These are phyloP conservation scores for Podiceps cristatus DNA, from an alignment of 2,113 vertebrate genomes.

Conservation along the genomic window DNA sequence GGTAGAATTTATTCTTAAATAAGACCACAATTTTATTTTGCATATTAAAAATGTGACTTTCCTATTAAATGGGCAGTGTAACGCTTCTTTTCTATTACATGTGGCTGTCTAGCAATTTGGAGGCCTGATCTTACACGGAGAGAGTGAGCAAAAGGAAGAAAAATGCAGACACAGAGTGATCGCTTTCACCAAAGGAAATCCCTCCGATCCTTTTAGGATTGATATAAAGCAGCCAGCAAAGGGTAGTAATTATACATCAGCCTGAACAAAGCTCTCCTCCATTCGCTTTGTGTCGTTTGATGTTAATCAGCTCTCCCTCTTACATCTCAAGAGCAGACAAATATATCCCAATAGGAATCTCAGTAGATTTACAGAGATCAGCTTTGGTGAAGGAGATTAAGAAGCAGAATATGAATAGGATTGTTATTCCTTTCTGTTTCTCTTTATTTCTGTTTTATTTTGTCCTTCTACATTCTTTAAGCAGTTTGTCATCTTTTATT, in stretches of 20 bases:
- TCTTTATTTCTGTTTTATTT: neutral
- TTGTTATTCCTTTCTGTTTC: neutral
- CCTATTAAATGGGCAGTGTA: neutral
- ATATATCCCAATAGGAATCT: slow-evolving; percentile 39
- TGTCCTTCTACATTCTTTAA: neutral
- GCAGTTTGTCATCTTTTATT: neutral
- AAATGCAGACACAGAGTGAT: neutral
- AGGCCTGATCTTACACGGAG: neutral
- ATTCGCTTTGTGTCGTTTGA: slow-evolving; percentile 3
- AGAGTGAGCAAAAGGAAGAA: neutral
- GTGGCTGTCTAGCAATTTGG: neutral
- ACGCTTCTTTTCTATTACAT: neutral
- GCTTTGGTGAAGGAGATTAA: neutral
- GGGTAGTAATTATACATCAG: slow-evolving; percentile 53
- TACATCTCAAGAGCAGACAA: slow-evolving; percentile 59
- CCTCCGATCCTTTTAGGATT: slow-evolving; percentile 43
- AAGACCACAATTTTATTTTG: neutral
- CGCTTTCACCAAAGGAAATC: slow-evolving; percentile 54
- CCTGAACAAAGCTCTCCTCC: slow-evolving; percentile 32
- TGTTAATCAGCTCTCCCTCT: slow-evolving; percentile 23
- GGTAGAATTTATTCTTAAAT: neutral
- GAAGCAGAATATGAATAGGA: neutral
- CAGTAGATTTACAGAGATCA: slow-evolving; percentile 38
- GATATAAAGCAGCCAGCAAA: slow-evolving; percentile 53
- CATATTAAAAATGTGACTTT: neutral